Evolutionary conservation across 2,888 invertebrate genomes (phyloP), one percentile per base, ranked within the genome.

Genomic region (Tenthredo amoena): DNA sequence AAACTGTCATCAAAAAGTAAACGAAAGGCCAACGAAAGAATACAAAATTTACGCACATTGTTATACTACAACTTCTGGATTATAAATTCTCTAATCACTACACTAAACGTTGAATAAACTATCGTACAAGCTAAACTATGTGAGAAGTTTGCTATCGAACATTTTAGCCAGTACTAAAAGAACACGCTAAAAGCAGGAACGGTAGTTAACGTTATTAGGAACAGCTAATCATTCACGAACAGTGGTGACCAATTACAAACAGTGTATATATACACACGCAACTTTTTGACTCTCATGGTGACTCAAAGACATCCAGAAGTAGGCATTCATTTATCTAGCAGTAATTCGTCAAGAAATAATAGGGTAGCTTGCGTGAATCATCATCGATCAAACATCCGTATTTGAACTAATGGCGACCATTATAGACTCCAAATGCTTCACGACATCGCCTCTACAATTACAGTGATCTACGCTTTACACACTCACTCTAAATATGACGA

Each of bases 311-410:
- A 31, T 21, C 26, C 5, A 55, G 1, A 55, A 26, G 26, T 26
- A 50, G 18, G 7, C 34, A 47, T 50, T 4, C 26, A 18, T 77
- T 55, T 34, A 47, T 47, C 2, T 34, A 34, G 77, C 31, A 77
- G 55, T 77, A 58, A 62, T 62, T 81, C 43, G 62, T 81, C 15
- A 40, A 77, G 21, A 26, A 68, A 83, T 83, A 26, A 34, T 34
- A 47, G 83, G 65, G 65, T 68, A 68, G 43, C 65, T 68, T n/a
- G 68, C n/a, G 55, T 83, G 83, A 83, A 83, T 68, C 83, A 83
- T 83, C 83, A 83, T 83, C 83, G 83, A 83, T 47, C 71, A 68
- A 83, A 83, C 83, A 83, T 50, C 37, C 81, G 12, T 62, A 62
- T 62, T 21, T 81, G 10, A 26, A 62, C 34, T 62, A 58, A 58